phyloP scores from a whole-genome alignment of 1,140 invertebrate species.

The Phymorhynchus buccinoides region DNA sequence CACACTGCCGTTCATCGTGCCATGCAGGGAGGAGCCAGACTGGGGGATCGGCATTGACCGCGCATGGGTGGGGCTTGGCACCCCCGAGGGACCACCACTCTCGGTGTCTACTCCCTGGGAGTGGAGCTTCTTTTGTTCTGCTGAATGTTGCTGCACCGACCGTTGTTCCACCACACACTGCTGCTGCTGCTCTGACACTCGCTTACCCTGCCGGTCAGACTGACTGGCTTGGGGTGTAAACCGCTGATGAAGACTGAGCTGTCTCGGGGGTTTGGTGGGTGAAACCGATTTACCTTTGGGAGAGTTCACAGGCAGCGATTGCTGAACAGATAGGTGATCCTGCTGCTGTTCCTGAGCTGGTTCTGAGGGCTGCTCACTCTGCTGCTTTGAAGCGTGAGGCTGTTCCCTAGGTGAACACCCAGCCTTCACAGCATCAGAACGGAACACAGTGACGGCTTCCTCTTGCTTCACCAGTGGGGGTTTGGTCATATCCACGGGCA shows the following conservation, averaged over 20 bases:
- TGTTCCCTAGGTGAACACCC: slow-evolving; percentile 37
- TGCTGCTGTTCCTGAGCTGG: not conserved
- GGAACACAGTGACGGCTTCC: slow-evolving; percentile 24
- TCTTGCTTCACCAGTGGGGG: slow-evolving; percentile 87
- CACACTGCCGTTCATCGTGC: slow-evolving; percentile 38
- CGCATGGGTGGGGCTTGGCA: not conserved
- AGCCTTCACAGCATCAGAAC: slow-evolving; percentile 35
- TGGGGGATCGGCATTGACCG: slow-evolving; percentile 57
- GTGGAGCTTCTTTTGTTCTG: not conserved
- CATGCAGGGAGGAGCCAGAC: slow-evolving; percentile 40
- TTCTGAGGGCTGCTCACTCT: not conserved
- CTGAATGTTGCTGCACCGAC: not conserved
- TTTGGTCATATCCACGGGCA: slow-evolving; percentile 95
- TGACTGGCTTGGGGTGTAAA: not conserved
- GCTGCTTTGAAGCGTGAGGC: slow-evolving; percentile 33
- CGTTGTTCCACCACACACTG: not conserved
- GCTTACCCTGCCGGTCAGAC: not conserved
- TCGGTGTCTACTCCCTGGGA: not conserved
- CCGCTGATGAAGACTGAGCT: not conserved
- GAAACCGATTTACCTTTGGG: not conserved
- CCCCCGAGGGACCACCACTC: not conserved
- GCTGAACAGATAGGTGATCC: not conserved
- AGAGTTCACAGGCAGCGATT: not conserved
- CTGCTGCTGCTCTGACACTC: not conserved
- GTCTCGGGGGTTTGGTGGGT: not conserved